Evolutionary conservation across 2,888 invertebrate genomes (phyloP), one percentile per base, ranked within the genome.

Genomic region (Dasysyrphus albostriatus): DNA sequence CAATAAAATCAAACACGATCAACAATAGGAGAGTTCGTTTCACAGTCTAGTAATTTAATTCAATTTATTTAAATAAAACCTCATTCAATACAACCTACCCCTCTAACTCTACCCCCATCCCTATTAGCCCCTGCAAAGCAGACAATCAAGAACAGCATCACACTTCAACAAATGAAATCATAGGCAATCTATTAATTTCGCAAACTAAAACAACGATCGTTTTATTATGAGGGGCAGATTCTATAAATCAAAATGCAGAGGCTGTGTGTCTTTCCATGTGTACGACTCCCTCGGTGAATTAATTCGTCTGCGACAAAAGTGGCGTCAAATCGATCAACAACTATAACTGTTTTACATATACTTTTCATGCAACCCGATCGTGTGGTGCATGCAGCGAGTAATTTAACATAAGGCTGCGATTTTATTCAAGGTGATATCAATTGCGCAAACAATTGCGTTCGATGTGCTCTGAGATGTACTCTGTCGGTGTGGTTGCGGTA

Each of bases 311-410:
- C 75, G 61, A 76, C 69, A 81, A 81, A 76, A 70, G 61, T 76
- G 81, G 75, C 75, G 75, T 81, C 81, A 76, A 81, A 81, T 76
- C 61, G 69, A 81, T 81, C 81, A 61, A 19, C n/a, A 44, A 34
- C 34, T 32, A 12, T 5, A 10, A 19, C 12, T 51, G 5, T 19
- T 51, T 2, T 51, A 29, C 2, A 16, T 16, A 19, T 8, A n/a
- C n/a, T 47, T 2, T 47, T 6, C 12, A 6, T 74, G 73, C 70
- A 63, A 56, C 47, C 44, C 39, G 54, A 79, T 79, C 72, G 14
- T 67, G 49, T 9, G 47, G 19, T 75, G 59, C 24, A 73, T 59
- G 51, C 42, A 54, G 34, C 63, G 12, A 32, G 14, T 16, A 44
- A 51, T 39, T n/a, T 39, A 63, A 61, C 72, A 79, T 56, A 37